Percentiles rank a stretch among this genome's conserved stretches.
Evolutionary conservation across 1,140 invertebrate species (phyloP).

Genomic region (Macrostomum lignano): DNA sequence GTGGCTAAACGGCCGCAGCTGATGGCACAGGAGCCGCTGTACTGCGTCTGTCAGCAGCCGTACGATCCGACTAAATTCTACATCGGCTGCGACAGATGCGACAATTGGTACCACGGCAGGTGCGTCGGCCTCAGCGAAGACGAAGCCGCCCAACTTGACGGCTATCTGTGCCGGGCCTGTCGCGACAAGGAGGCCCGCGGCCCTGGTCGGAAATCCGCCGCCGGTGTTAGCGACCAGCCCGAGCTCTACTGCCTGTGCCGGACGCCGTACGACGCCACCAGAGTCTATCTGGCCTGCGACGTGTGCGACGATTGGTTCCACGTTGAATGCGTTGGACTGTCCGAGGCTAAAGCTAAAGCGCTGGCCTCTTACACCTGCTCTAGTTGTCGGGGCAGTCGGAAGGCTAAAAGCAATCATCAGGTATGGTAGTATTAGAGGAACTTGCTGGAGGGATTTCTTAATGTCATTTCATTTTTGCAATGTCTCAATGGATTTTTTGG

Average conservation of each 20-base stretch:
- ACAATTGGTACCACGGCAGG: constrained; percentile 91
- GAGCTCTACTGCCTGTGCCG: constrained; percentile 78
- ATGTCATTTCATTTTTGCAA: too few relatives aligned
- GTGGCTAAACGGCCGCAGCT: too few relatives aligned
- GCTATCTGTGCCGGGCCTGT: constrained; percentile 81
- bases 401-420: too few relatives aligned
- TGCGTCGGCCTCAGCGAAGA: constrained; percentile 78
- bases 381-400: too few relatives aligned
- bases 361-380: constrained; percentile 88
- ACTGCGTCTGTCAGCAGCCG: constrained; percentile 73
- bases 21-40: too few relatives aligned
- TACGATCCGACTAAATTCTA: constrained; percentile 80
- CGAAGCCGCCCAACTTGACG: constrained; percentile 71
- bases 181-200: too few relatives aligned
- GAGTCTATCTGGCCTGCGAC: constrained; percentile 93
- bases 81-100: constrained; percentile 85
- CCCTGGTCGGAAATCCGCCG: too few relatives aligned
- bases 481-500: too few relatives aligned
- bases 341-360: constrained; percentile 65
- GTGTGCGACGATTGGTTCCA: constrained; percentile 96
- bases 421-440: too few relatives aligned
- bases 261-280: constrained; percentile 66
- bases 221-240: constrained; percentile 42
- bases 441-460: too few relatives aligned
- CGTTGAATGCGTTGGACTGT: constrained; percentile 71